These are phyloP conservation scores for Chelonus formosanus DNA, from an alignment of 2,888 invertebrate species.

Conservation along the genomic window DNA sequence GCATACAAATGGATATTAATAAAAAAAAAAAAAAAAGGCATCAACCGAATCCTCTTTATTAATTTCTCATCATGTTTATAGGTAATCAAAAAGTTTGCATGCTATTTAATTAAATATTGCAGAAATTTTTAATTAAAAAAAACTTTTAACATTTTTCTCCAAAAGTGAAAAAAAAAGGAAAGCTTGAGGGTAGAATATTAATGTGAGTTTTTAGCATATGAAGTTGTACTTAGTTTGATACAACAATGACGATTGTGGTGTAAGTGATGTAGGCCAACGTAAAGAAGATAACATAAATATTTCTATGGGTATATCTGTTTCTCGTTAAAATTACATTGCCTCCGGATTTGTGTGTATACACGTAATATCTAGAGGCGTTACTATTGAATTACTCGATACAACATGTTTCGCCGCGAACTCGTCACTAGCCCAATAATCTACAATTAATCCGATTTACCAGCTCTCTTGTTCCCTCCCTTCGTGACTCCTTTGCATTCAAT, in stretches of 20 bases:
- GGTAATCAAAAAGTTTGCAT: not conserved
- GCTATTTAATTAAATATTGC: slow-evolving; percentile 19
- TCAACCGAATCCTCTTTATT: not conserved
- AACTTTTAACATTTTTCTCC: slow-evolving; percentile 6
- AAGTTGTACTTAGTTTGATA: slow-evolving; percentile 27
- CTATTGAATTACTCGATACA: slow-evolving; percentile 37
- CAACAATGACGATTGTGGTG: slow-evolving; percentile 21
- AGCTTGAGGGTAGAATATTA: not conserved
- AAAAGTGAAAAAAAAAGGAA: not conserved
- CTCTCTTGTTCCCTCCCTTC: slow-evolving; percentile 8
- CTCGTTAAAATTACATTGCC: slow-evolving; percentile 17
- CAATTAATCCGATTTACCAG: slow-evolving; percentile 36
- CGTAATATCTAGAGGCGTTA: slow-evolving; percentile 26
- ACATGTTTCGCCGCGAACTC: slow-evolving; percentile 32
- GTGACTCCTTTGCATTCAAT: slow-evolving; percentile 33
- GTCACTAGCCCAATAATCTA: slow-evolving; percentile 35
- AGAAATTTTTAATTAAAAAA: slow-evolving; percentile 31
- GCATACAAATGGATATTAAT: not conserved
- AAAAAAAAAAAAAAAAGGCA: slow-evolving; percentile 20
- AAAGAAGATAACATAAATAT: slow-evolving; percentile 6
- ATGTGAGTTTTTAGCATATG: slow-evolving; percentile 20
- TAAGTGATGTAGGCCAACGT: slow-evolving; percentile 32
- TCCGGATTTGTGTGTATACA: slow-evolving; percentile 19
- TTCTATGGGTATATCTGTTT: not conserved
- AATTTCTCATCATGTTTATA: not conserved